Base-by-base conservation (phyloP, 2,797 vertebrate species). In the Typhlichthys subterraneus region DNA sequence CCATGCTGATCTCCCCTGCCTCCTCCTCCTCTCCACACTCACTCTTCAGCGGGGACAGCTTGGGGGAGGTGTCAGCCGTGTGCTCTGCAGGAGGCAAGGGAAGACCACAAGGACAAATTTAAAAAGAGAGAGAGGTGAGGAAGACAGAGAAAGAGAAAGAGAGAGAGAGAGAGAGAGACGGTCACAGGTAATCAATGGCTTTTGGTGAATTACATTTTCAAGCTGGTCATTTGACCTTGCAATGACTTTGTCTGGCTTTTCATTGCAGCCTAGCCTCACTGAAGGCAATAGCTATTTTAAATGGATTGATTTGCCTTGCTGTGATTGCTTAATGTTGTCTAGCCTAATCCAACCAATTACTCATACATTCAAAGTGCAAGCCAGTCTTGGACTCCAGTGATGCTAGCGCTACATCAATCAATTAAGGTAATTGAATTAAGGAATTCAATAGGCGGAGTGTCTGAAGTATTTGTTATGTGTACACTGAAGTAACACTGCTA, bases 11-110 rank as follows among this genome's bases (percentile, higher is more conserved):
- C 69, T 95, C 95, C 46, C 88, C 92, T 8, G 85, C 85, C 31
- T 98, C 96, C 0, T 97, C 86, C 31, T 98, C 96, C 0, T 97
- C 94, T 0, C 92, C 94, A 57, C 94, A 94, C 0, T 95, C 93
- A 63, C 94, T 87, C 87, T 90, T 93, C 83, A 95, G 93, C 45
- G 92, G 94, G 79, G 89, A 85, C 31, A 89, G 85, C 81, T 90
- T 93, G 7, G 96, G 96, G 0, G 96, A 97, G 0, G 90, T 85
- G 54, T 91, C 85, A 0, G 79, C 71, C 5, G 95, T 94, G 77
- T 92, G 94, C 65, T 88, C 96, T 98, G 87, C 2, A 75, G 63
- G 60, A 57, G 76, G 15, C 1, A 45, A 2, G 15, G 13, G 2
- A 48, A 58, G 52, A 8, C 9, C 23, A 57, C 31, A 70, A 15